These are phyloP conservation scores for Elephas maximus DNA, from an alignment of 2,113 vertebrate species.

Conservation along the genomic window DNA sequence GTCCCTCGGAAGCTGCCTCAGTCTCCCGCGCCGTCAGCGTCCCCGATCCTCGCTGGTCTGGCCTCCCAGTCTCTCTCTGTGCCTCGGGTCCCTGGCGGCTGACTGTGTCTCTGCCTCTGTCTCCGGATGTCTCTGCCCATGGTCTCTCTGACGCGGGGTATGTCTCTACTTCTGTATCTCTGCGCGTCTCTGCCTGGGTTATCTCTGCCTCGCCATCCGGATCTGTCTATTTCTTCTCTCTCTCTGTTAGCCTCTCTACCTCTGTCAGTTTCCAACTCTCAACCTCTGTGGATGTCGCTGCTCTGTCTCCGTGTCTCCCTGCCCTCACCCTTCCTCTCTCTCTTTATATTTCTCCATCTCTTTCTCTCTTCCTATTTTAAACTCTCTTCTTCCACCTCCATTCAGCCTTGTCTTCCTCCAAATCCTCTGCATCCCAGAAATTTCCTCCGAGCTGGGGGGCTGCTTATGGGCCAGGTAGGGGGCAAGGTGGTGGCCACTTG, in stretches of 20 bases:
- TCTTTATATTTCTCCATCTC: background rate
- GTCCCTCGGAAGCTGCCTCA: background rate
- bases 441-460: background rate
- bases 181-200: background rate
- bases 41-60: background rate
- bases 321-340: background rate
- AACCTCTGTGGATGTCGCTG: background rate
- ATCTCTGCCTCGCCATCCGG: no score
- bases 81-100: background rate
- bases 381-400: no score
- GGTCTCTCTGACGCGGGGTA: background rate
- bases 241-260: background rate
- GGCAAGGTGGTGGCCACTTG: background rate
- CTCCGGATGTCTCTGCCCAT: background rate
- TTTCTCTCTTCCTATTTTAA: background rate
- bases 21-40: background rate
- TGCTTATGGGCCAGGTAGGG: background rate
- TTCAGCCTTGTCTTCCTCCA: background rate
- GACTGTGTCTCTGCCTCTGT: background rate
- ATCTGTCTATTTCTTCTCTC: background rate
- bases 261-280: background rate
- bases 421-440: background rate
- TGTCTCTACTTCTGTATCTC: no score
- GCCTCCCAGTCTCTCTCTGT: background rate
- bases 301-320: background rate